Evolutionary conservation across 2,888 invertebrate genomes (phyloP), one percentile per base, ranked within the genome.

Genomic region (Atrina japonica): DNA sequence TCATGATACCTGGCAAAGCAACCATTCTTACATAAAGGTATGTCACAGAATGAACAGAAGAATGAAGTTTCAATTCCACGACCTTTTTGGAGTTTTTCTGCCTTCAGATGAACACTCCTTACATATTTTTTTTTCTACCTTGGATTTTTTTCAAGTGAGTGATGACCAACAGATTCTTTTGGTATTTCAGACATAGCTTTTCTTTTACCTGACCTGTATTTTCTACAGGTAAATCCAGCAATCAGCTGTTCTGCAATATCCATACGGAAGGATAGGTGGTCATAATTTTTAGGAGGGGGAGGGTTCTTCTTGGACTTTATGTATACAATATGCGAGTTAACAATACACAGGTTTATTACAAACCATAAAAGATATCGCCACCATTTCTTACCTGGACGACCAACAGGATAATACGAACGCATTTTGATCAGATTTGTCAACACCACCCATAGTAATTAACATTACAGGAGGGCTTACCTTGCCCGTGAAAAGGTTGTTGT

Each of bases 321-420:
- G n/a, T 18, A 53, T 2, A 53, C 18, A n/a, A 53, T 53, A 29
- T 35, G 29, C 11, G 53, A 27, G 29, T 53, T 53, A 14, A 53
- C 53, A 30, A 53, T n/a, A n/a, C 30, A 29, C 11, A 53, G 21
- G 35, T 53, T 53, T 1, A 53, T 21, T 16, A 53, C 21, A 21
- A 30, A 53, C 53, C 53, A 53, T n/a, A 53, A 16, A 1, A 53
- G 18, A 30, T 53, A 53, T n/a, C 53, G 2, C 53, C 53, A 53
- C 53, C 53, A 53, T 23, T 53, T 53, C 3, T 53, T 53, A 29
- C 53, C 53, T 27, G 53, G 53, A 23, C 53, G 18, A 16, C 53
- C 53, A 23, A 53, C 29, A 25, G 53, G 53, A 53, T 53, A 53
- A n/a, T 53, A 53, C 18, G 53, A 25, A 1, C n/a, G 6, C 53